Conservation (phyloP, 2,888 invertebrate genomes). For the Drosophila yooni region DNA sequence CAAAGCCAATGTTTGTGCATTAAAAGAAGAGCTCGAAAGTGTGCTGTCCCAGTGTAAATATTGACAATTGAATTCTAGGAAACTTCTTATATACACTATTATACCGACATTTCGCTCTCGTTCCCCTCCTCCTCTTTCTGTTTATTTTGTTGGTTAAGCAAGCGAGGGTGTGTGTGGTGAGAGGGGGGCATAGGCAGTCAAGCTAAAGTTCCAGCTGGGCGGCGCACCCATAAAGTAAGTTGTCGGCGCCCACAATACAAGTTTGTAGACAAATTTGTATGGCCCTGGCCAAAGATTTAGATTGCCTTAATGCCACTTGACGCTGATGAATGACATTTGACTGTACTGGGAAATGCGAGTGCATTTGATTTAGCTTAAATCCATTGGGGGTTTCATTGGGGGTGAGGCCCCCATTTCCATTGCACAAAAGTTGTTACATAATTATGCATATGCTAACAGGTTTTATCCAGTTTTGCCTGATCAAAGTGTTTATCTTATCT, state of each 20-base stretch:
- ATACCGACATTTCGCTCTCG: not conserved
- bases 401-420: conserved; percentile 33
- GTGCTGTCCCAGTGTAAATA: conserved; percentile 62
- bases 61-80: conserved; percentile 70
- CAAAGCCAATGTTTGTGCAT: conserved; percentile 66
- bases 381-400: conserved; percentile 2
- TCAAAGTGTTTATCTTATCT: not conserved
- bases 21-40: conserved; percentile 56
- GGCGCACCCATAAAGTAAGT: conserved; percentile 49
- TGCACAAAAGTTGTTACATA: conserved; percentile 16
- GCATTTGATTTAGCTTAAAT: conserved; percentile 45
- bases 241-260: conserved; percentile 9
- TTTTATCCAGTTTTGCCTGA: not conserved
- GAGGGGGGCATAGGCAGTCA: not conserved
- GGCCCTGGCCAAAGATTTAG: conserved; percentile 45
- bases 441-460: conserved; percentile 9
- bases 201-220: not conserved
- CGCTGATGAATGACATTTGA: conserved; percentile 64
- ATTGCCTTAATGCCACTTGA: conserved; percentile 77
- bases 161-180: conserved; percentile 1
- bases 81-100: conserved; percentile 27
- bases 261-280: conserved; percentile 44
- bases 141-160: conserved; percentile 36
- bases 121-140: not conserved
- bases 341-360: conserved; percentile 38